Base-by-base conservation (phyloP, 2,113 vertebrate species). In the Halcyon senegalensis region DNA sequence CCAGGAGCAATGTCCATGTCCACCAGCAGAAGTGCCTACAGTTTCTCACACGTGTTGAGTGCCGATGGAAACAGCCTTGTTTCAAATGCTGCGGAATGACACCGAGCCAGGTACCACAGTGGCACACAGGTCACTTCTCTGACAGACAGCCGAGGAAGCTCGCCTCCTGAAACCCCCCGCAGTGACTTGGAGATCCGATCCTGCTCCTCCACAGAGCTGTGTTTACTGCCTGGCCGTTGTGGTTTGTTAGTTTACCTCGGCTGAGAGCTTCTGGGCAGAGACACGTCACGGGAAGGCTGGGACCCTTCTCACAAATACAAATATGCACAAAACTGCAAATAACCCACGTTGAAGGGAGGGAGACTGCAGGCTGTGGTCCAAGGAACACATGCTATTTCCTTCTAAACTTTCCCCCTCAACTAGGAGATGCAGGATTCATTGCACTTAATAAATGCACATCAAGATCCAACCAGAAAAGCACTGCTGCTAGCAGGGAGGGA, bases 381-480 rank as follows among this genome's bases (percentile, higher is more conserved):
- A 48, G 39, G 60, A 84, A 68, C 8, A 2, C 12, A 0, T 3
- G 25, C 14, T 1, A 1, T 5, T 41, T 24, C 64, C 63, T 63
- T 50, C 75, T 46, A 25, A 58, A 18, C 21, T 10, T 16, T 14
- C 12, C 43, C 68, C 55, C 20, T 33, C 55, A 23, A 35, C 51
- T 0, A 24, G 27, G n/a, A 55, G 3, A 2, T 1, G 35, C 23
- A 6, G 68, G 43, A 44, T 44, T 31, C 62, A 35, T 3, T 27
- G 19, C 43, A 18, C 68, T 19, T n/a, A 12, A 83, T 21, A 15
- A 66, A 72, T 1, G 25, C 12, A 0, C 2, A 27, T 11, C 35
- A 9, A 64, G 56, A 60, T 28, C 43, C 76, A 75, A n/a, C 1
- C 19, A 33, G 44, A n/a, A 56, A n/a, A 64, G 24, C 43, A 28